These are phyloP conservation scores for Sylvilagus floridanus DNA, from an alignment of 2,797 vertebrate genomes.

Conservation along the genomic window DNA sequence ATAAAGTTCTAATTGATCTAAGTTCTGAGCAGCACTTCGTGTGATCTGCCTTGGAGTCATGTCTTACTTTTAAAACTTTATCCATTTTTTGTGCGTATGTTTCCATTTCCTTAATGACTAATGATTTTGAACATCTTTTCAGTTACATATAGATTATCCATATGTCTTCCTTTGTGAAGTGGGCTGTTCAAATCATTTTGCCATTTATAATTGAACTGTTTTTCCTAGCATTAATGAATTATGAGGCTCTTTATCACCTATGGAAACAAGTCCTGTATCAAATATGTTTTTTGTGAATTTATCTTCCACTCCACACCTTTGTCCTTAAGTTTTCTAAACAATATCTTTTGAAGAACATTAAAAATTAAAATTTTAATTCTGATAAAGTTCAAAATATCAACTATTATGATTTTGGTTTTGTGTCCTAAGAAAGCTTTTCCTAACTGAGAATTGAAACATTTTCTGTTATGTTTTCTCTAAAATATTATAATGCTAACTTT, in stretches of 20 bases:
- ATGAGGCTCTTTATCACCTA: neutral
- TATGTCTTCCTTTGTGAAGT: conserved; percentile 19
- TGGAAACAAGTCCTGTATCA: neutral
- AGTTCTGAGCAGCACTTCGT: neutral
- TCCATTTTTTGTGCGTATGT: neutral
- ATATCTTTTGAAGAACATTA: neutral
- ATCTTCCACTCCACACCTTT: neutral
- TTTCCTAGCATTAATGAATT: conserved; percentile 12
- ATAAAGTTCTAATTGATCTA: neutral
- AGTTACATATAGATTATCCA: conserved; percentile 11
- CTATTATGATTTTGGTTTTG: neutral
- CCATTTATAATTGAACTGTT: neutral
- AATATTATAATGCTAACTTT: neutral
- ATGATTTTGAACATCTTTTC: neutral
- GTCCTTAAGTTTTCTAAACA: conserved; percentile 32
- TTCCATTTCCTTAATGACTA: conserved; percentile 11
- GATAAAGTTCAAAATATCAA: conserved; percentile 13
- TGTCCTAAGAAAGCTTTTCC: neutral
- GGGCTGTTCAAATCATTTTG: conserved; percentile 23
- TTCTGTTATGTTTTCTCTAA: neutral
- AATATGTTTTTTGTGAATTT: neutral
- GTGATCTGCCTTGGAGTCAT: neutral
- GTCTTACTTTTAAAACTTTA: neutral
- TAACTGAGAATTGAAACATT: neutral
- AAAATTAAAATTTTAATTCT: neutral